phyloP scores from a whole-genome alignment of 2,888 invertebrate genomes.

The Ochropleura plecta region DNA sequence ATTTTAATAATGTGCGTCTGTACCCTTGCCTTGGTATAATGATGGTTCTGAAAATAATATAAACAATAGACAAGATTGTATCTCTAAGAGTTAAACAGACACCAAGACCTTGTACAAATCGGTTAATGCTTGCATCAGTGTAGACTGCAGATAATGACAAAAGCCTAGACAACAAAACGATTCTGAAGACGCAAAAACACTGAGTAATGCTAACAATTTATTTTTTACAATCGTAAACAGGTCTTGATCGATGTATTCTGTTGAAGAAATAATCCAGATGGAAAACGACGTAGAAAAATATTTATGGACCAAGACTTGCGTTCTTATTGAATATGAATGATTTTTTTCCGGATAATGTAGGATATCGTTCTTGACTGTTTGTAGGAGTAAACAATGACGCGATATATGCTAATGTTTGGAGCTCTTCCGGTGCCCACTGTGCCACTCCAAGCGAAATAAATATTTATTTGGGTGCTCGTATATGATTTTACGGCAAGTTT shows the following conservation, averaged over 20 bases:
- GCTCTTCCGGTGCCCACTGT: constrained; percentile 68
- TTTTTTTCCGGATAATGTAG: constrained; percentile 31
- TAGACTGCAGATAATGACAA: constrained; percentile 57
- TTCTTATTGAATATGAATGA: constrained; percentile 45
- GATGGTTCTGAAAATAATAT: constrained; percentile 24
- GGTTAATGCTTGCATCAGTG: constrained; percentile 61
- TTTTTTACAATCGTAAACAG: constrained; percentile 55
- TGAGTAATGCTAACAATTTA: constrained; percentile 53
- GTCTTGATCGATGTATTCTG: constrained; percentile 52
- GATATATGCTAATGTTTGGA: constrained; percentile 69
- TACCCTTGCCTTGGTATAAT: constrained; percentile 43
- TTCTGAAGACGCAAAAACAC: constrained; percentile 47
- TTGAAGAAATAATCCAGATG: constrained; percentile 51
- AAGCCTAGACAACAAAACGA: constrained; percentile 46
- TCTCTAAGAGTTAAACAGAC: constrained; percentile 50
- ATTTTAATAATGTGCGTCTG: constrained; percentile 46
- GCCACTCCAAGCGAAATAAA: constrained; percentile 69
- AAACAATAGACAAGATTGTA: constrained; percentile 49
- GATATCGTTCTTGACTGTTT: constrained; percentile 59
- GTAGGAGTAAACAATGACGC: constrained; percentile 71
- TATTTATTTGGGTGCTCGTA: constrained; percentile 71
- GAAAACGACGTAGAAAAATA: constrained; percentile 46
- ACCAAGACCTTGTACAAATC: constrained; percentile 65
- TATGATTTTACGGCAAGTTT: constrained; percentile 66
- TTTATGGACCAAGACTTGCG: constrained; percentile 18